These are phyloP conservation scores for Gonatopus flavifemur DNA, from an alignment of 1,140 invertebrate genomes.

Conservation along the genomic window DNA sequence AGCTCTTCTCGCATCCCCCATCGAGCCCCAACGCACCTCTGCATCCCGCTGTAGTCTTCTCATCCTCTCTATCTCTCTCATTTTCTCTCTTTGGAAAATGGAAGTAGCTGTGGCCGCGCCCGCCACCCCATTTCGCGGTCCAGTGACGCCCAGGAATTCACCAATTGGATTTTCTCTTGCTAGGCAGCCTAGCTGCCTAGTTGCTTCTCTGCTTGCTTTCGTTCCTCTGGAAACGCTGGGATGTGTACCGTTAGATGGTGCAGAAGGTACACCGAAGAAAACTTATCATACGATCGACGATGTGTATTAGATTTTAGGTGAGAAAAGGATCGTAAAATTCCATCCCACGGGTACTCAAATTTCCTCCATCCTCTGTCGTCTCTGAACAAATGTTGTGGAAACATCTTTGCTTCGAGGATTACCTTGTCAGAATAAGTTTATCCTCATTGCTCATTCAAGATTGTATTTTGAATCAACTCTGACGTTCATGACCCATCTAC, in stretches of 20 bases:
- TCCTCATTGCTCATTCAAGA: too few species aligned
- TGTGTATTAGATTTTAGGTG: too few species aligned
- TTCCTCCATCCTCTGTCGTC: conserved; percentile 23
- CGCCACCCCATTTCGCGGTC: conserved; percentile 54
- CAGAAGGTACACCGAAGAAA: conserved; percentile 47
- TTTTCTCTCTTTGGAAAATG: too few species aligned
- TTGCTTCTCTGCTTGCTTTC: conserved; percentile 43
- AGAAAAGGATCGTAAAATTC: conserved; percentile 29
- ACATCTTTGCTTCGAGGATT: too few species aligned
- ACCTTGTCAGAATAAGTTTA: too few species aligned
- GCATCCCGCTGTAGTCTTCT: conserved; percentile 23
- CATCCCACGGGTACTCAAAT: conserved; percentile 35
- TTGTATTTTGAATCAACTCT: too few species aligned
- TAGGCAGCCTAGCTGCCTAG: too few species aligned
- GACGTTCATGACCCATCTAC: too few species aligned
- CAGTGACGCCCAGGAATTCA: conserved; percentile 55
- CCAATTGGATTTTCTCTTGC: conserved; percentile 59
- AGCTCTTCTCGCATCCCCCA: conserved; percentile 41
- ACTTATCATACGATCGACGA: conserved; percentile 33
- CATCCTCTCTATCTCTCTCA: conserved; percentile 35
- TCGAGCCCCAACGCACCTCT: conserved; percentile 16
- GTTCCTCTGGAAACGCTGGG: conserved; percentile 30
- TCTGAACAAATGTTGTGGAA: conserved; percentile 17
- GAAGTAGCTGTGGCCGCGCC: conserved; percentile 47
- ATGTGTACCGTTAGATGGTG: conserved; percentile 50